Evolutionary conservation across 2,797 vertebrate genomes (phyloP).

Genomic region (Cryptoblepharus egeriae): DNA sequence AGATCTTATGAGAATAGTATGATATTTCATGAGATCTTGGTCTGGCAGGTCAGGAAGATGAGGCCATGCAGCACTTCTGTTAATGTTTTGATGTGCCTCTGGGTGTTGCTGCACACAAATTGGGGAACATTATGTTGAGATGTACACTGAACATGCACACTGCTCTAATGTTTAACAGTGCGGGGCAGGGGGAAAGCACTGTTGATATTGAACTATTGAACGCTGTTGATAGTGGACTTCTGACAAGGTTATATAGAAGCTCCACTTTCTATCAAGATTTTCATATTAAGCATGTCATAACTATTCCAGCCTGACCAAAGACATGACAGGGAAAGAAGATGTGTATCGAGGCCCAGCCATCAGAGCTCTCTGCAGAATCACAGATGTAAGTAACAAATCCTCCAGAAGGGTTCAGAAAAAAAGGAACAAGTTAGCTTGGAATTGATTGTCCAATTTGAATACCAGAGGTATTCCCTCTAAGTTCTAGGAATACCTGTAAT

Average conservation of each 20-base stretch:
- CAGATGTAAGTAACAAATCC: constrained; percentile 84
- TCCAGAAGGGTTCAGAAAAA: fast-evolving
- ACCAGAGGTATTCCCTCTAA: neutral
- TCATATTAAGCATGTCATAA: neutral
- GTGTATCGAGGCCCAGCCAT: constrained; percentile 95
- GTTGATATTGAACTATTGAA: no score
- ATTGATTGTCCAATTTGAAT: neutral
- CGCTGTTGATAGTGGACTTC: no score
- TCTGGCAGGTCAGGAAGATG: no score
- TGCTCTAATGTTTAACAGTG: no score
- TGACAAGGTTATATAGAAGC: neutral
- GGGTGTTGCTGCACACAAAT: no score
- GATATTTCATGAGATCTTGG: no score
- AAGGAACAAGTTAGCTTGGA: neutral
- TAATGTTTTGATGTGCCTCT: no score
- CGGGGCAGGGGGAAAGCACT: no score
- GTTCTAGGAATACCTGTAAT: neutral
- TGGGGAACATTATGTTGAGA: no score
- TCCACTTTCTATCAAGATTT: neutral
- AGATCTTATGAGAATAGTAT: no score
- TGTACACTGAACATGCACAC: neutral
- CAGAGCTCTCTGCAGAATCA: constrained; percentile 96
- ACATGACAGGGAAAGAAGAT: constrained; percentile 99
- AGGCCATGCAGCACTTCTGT: no score
- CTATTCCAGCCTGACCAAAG: constrained; percentile 90